Conservation (phyloP, 1,140 invertebrate species). For the Bradysia coprophila region DNA sequence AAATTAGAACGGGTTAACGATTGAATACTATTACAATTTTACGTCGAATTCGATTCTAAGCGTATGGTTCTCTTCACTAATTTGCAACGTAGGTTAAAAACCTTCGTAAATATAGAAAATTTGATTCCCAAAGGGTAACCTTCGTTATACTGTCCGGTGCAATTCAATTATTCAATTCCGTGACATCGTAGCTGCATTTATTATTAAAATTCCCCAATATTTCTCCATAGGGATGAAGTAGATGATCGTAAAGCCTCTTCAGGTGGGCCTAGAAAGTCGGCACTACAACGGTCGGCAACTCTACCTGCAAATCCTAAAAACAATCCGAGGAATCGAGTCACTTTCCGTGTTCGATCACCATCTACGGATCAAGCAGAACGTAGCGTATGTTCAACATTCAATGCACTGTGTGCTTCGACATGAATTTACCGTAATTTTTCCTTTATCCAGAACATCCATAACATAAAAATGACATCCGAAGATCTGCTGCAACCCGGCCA, state of each 20-base stretch:
- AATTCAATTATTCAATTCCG: not conserved
- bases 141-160: not conserved
- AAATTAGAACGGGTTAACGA: no score
- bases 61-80: no score
- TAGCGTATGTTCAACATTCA: conserved; percentile 3
- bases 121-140: not conserved
- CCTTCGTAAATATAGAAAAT: not conserved
- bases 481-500: conserved; percentile 90
- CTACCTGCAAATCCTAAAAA: conserved; percentile 18
- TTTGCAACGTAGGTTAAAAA: not conserved
- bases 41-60: no score
- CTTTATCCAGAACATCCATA: conserved; percentile 18
- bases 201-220: not conserved
- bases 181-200: not conserved
- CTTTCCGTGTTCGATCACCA: conserved; percentile 12
- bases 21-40: no score
- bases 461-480: conserved; percentile 81
- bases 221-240: conserved; percentile 1
- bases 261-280: conserved; percentile 1
- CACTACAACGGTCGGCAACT: conserved; percentile 18
- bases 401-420: not conserved
- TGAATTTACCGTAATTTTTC: no score
- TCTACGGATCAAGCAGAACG: conserved; percentile 3
- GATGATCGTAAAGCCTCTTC: not conserved
- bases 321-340: conserved; percentile 10